A percentile compares a stretch with the other conserved stretches of the same genome.
Conservation (phyloP, 2,797 vertebrate species). For the Tapera naevia region DNA sequence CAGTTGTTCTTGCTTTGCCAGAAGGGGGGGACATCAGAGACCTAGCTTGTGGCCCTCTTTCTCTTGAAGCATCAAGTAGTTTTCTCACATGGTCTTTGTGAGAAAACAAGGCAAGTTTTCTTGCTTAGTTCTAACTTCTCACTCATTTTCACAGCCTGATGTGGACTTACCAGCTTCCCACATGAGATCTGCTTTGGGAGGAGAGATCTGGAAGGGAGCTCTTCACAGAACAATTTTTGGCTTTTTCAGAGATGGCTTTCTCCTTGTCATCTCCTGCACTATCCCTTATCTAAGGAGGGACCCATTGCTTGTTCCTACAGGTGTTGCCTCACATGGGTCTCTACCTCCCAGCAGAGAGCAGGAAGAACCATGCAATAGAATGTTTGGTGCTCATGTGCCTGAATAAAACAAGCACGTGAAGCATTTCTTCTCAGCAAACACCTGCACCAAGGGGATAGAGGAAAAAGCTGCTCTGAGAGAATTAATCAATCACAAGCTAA, state of each 20-base stretch:
- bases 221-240: not conserved
- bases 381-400: rapidly evolving
- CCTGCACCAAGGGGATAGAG: not conserved
- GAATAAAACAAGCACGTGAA: not conserved
- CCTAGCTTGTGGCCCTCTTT: not conserved
- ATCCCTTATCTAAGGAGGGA: not conserved
- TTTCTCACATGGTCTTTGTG: not conserved
- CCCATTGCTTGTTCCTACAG: not conserved
- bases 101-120: not conserved
- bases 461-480: not conserved
- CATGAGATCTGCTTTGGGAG: not conserved
- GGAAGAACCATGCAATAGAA: not conserved
- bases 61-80: not conserved
- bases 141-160: not conserved
- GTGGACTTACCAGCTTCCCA: not conserved
- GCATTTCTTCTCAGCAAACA: not conserved
- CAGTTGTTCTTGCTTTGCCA: not conserved
- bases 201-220: not conserved
- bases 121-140: not conserved
- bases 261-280: not conserved
- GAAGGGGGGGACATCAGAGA: not conserved
- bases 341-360: not conserved
- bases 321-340: not conserved
- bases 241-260: not conserved
- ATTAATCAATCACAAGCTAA: not conserved